Percentiles rank a stretch among this genome's conserved stretches.
Evolutionary conservation across 2,888 invertebrate genomes (phyloP).

Genomic region (Aphodius granarius): DNA sequence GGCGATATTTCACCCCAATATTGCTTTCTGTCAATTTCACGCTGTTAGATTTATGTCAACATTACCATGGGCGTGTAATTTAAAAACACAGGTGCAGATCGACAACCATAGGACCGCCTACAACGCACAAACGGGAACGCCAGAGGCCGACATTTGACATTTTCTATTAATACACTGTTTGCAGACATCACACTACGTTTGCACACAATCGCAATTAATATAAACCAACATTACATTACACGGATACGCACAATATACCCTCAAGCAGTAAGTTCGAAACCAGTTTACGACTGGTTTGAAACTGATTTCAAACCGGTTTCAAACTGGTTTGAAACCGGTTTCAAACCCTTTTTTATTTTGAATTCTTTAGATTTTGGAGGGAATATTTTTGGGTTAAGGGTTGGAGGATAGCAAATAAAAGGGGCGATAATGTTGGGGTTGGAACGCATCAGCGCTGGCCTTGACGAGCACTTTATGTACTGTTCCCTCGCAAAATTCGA

Average conservation of each 20-base stretch:
- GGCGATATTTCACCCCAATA: not conserved
- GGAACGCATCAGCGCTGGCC: not conserved
- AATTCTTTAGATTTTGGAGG: not conserved
- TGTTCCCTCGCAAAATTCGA: not conserved
- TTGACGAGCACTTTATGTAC: not conserved
- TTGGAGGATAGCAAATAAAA: not conserved
- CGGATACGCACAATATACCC: not conserved
- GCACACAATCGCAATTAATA: not conserved
- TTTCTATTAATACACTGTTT: not conserved
- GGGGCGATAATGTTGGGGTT: not conserved
- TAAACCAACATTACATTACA: not conserved
- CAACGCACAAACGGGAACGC: not conserved
- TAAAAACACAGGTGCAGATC: not conserved
- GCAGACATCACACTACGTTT: not conserved
- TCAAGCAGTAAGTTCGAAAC: too few relatives aligned
- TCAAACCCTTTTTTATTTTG: not conserved
- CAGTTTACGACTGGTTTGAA: too few relatives aligned
- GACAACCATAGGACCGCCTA: not conserved
- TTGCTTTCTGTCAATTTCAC: not conserved
- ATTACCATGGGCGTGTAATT: not conserved
- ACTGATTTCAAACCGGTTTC: too few relatives aligned
- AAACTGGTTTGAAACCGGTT: too few relatives aligned
- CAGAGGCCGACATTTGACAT: not conserved
- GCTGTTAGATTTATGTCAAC: not conserved
- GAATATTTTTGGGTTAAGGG: not conserved